phyloP scores from a whole-genome alignment of 2,888 invertebrate species.

The Diaphora mendica region DNA sequence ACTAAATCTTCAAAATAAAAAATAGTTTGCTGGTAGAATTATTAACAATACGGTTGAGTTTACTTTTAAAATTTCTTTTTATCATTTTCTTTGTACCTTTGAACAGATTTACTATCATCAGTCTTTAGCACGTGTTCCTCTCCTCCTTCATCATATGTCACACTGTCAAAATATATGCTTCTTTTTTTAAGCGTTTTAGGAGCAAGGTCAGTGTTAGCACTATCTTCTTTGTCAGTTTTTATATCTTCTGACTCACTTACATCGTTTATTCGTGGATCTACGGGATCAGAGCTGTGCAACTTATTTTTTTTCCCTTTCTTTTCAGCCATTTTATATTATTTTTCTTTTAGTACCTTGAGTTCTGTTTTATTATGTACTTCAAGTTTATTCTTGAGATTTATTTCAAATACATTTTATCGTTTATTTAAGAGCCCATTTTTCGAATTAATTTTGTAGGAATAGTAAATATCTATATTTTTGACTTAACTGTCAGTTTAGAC shows the following conservation, averaged over 20 bases:
- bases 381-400: background rate
- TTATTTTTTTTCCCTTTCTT: background rate
- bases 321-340: background rate
- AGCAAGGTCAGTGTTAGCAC: background rate
- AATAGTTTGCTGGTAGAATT: background rate
- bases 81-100: background rate
- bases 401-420: background rate
- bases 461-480: background rate
- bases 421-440: background rate
- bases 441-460: background rate
- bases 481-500: background rate
- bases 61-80: background rate
- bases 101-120: constrained; percentile 1
- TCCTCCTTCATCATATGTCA: constrained; percentile 22
- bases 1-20: background rate
- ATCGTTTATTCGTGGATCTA: background rate
- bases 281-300: background rate
- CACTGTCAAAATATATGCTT: constrained; percentile 3
- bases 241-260: background rate
- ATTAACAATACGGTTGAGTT: background rate
- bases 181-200: background rate
- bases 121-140: constrained; percentile 14
- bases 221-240: background rate
- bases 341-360: background rate
- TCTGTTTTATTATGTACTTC: background rate